Conservation (phyloP, 1,140 invertebrate genomes). For the Cataglyphis hispanica region DNA sequence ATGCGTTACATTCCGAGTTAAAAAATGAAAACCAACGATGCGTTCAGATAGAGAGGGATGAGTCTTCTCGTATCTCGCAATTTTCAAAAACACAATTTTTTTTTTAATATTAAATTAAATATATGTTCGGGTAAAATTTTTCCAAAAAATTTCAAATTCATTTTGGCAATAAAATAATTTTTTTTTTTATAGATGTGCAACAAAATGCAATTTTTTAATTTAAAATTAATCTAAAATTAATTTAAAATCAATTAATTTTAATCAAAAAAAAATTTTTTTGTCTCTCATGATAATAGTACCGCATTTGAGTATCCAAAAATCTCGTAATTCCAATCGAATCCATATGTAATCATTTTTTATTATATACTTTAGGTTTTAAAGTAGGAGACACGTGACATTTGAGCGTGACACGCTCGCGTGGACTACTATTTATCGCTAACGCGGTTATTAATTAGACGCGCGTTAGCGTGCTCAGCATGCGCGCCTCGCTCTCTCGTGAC, state of each 20-base stretch:
- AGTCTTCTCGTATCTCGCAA: neutral
- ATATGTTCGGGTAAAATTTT: neutral
- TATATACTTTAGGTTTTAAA: neutral
- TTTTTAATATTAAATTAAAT: neutral
- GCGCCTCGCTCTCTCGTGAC: slow-evolving; percentile 42
- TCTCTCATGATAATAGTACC: neutral
- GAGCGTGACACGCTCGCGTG: neutral
- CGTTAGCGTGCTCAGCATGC: slow-evolving; percentile 39
- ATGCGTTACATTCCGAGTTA: neutral
- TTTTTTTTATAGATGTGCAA: neutral
- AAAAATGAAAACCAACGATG: neutral
- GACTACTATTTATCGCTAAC: slow-evolving; percentile 39
- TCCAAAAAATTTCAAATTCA: neutral
- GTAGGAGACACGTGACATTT: neutral
- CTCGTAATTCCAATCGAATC: neutral
- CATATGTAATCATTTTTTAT: neutral
- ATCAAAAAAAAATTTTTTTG: neutral
- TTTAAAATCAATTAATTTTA: no score
- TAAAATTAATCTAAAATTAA: neutral
- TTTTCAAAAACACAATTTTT: neutral
- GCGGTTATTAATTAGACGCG: slow-evolving; percentile 50
- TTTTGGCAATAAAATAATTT: slow-evolving; percentile 12
- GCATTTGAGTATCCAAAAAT: neutral
- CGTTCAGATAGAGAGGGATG: neutral
- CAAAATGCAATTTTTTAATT: neutral